phyloP scores from a whole-genome alignment of 2,113 vertebrate genomes.

The Cathartes aura region DNA sequence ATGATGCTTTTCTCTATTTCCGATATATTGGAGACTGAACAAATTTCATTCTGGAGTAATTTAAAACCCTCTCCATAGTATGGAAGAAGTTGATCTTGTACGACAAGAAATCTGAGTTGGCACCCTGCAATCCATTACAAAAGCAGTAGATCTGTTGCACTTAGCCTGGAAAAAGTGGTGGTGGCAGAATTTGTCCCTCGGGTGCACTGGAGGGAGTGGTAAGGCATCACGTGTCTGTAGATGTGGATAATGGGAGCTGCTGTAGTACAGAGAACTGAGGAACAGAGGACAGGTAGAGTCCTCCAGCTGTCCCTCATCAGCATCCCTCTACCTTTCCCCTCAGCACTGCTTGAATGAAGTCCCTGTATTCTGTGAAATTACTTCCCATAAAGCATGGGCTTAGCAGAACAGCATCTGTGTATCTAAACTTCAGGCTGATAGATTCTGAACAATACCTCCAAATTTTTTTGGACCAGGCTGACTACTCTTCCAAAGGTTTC shows the following conservation, averaged over 20 bases:
- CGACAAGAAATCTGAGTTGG: neutral
- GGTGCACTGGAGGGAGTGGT: neutral
- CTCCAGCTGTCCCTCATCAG: neutral
- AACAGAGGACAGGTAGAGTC: neutral
- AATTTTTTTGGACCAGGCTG: neutral
- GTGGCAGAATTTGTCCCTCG: neutral
- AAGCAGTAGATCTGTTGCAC: accelerated
- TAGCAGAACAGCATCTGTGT: neutral
- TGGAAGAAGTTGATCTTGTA: neutral
- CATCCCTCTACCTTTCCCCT: neutral
- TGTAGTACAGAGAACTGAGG: neutral
- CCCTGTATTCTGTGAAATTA: neutral
- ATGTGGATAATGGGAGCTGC: neutral
- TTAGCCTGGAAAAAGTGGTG: neutral
- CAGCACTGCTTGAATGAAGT: neutral
- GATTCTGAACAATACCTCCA: neutral
- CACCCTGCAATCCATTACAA: neutral
- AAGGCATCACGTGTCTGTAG: neutral
- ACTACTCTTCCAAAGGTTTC: neutral
- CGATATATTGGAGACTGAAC: neutral
- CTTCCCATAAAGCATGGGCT: neutral
- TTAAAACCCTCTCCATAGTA: neutral
- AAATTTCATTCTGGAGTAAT: neutral
- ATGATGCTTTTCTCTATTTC: neutral
- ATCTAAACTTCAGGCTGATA: neutral